These are phyloP conservation scores for Porites divaricata DNA, from an alignment of 92 coral and sea anemone genomes.

Conservation along the genomic window DNA sequence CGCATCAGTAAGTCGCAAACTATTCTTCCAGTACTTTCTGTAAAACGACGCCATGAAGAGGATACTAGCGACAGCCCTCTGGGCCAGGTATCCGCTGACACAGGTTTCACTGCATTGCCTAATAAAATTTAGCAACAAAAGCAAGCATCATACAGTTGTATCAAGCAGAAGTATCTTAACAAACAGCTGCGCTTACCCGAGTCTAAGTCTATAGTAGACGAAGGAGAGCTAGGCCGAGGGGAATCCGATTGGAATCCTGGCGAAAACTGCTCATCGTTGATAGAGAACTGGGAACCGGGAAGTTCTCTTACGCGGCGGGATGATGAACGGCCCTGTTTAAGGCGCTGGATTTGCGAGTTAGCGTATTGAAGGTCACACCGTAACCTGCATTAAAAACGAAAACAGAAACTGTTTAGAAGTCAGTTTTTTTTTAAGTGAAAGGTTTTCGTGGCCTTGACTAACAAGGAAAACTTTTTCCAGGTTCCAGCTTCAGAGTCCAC, in stretches of 20 bases:
- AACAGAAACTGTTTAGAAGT: background rate
- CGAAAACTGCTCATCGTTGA: conserved; percentile 63
- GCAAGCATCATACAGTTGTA: no score
- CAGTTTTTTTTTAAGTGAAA: background rate
- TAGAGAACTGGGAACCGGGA: conserved; percentile 65
- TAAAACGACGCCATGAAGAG: no score
- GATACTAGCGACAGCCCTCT: no score
- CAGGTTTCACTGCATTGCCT: no score
- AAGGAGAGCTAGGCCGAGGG: conserved; percentile 89
- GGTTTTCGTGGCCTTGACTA: background rate
- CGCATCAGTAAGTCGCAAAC: no score
- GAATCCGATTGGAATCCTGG: conserved; percentile 76
- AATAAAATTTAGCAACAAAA: no score
- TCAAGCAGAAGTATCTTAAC: no score
- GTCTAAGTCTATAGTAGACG: conserved; percentile 83
- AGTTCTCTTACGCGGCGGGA: conserved; percentile 82
- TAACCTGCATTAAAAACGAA: conserved; percentile 59
- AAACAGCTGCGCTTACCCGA: conserved; percentile 62
- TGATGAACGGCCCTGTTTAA: conserved; percentile 94
- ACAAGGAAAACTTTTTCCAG: background rate
- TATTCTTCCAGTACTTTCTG: no score
- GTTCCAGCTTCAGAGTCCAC: background rate
- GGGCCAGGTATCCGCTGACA: no score
- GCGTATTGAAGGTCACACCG: conserved; percentile 96
- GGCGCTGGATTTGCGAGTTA: conserved; percentile 92